phyloP scores from a whole-genome alignment of 2,888 invertebrate species.

The Pristionchus japonicus region DNA sequence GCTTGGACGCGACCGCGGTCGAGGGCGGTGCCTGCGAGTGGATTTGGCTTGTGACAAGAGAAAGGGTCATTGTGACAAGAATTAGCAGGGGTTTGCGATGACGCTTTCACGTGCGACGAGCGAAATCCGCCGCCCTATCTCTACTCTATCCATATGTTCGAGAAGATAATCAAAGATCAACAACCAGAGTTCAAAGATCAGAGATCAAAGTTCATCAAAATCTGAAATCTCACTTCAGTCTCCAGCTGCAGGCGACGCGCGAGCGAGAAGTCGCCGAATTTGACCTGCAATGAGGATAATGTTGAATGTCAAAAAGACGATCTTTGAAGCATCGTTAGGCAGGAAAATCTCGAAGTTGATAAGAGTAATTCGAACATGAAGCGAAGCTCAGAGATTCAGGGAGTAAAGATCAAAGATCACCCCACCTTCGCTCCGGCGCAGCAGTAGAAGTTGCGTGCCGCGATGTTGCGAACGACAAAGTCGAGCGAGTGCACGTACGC shows the following conservation, averaged over 20 bases:
- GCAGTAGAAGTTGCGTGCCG: neutral
- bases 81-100: neutral
- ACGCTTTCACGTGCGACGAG: neutral
- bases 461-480: conserved; percentile 6
- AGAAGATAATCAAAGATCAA: neutral
- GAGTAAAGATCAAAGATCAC: neutral
- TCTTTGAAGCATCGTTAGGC: neutral
- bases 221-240: neutral
- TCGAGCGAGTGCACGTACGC: neutral
- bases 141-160: neutral
- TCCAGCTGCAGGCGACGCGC: neutral
- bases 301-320: neutral
- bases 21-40: neutral
- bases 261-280: conserved; percentile 1
- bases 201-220: neutral
- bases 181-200: neutral
- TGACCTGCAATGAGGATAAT: neutral
- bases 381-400: no score
- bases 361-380: no score
- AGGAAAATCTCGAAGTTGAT: neutral
- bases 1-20: neutral
- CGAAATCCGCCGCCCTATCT: neutral
- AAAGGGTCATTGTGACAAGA: neutral
- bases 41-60: neutral
- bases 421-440: neutral